Evolutionary conservation across 2,113 vertebrate species (phyloP), one percentile per base, ranked within the genome.

Genomic region (cattle (Bos taurus)): DNA sequence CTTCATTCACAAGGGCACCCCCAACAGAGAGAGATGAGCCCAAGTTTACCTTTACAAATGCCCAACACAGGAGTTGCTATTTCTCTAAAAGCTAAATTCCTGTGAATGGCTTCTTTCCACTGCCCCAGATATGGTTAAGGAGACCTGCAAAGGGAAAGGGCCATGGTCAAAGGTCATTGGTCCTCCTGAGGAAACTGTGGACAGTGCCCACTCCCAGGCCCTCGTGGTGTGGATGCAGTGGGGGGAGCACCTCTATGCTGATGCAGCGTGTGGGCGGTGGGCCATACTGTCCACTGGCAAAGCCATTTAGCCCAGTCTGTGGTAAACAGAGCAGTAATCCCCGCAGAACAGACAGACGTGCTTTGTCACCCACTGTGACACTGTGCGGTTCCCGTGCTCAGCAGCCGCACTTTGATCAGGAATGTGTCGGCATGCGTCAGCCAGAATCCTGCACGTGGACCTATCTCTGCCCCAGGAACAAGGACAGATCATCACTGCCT

Each of bases 341-440:
- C 90, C 67, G 30, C n/a, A 71, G 82, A 78, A 85, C 59, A 56
- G 67, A 54, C 17, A 84, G 60, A 59, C 21, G 14, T 33, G 50
- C 90, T 92, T 93, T 96, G 67, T 90, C 59, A 90, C 48, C 81
- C 6, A 0, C 46, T 40, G 25, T 62, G 33, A 17, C 57, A 77
- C 86, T 83, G 7, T 46, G 95, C 91, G 85, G 67, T 82, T 74
- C 86, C 46, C 56, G 17, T 21, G 28, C 71, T 48, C 88, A 43
- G 23, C 59, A 90, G 83, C 90, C 67, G 36, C 11, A 56, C 62
- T 96, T 93, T 96, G 96, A 95, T 98, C 84, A 94, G 54, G 81
- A 78, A 57, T 74, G 62, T 84, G 64, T 64, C 54, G 36, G 52
- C 86, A 56, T 87, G 43, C 13, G 12, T 88, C 92, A 95, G 60